Evolutionary conservation across 2,797 vertebrate species (phyloP).

Genomic region (Anomalospiza imberbis): DNA sequence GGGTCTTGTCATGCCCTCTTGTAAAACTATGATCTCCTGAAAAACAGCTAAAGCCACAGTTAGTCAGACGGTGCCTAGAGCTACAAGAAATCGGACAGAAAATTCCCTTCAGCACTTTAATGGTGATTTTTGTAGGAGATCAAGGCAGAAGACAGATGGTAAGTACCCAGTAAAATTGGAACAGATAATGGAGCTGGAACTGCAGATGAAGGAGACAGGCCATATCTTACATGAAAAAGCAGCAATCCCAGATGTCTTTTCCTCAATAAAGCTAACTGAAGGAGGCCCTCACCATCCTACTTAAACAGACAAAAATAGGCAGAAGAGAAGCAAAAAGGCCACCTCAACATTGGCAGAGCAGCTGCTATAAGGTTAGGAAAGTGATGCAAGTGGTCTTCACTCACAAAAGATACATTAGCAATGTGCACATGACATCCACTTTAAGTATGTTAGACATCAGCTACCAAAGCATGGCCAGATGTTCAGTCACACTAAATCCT

Average conservation of each 20-base stretch:
- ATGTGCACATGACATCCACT: background rate
- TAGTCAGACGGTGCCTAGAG: background rate
- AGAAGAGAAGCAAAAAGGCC: background rate
- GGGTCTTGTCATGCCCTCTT: background rate
- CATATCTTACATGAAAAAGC: background rate
- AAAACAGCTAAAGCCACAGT: background rate
- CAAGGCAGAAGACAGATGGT: background rate
- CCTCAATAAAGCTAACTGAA: background rate
- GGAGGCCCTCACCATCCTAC: background rate
- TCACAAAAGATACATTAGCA: background rate
- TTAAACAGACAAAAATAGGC: background rate
- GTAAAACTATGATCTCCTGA: background rate
- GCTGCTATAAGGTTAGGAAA: background rate
- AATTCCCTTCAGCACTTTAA: background rate
- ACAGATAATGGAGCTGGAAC: background rate
- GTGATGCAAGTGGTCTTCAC: background rate
- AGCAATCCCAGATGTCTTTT: background rate
- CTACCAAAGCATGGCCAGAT: background rate
- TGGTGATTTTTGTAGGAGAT: background rate
- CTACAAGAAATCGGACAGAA: background rate
- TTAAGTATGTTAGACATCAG: background rate
- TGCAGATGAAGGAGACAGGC: background rate
- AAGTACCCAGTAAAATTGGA: background rate
- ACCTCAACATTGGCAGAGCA: background rate
- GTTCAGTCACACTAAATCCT: background rate